Base-by-base conservation (phyloP, 2,888 invertebrate species). In the Sarcophaga carnaria region DNA sequence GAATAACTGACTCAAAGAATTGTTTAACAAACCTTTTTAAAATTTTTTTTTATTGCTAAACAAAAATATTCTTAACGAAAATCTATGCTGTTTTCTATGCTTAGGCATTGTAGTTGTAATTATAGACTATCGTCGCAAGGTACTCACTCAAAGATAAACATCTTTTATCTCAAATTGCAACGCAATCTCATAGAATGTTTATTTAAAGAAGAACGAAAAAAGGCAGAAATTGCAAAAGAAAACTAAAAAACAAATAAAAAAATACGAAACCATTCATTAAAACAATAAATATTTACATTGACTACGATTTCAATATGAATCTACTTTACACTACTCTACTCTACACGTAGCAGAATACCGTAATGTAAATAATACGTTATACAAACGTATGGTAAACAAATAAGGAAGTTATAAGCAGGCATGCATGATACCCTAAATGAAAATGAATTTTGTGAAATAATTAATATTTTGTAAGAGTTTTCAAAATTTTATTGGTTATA, bases 251-350 rank as follows among this genome's bases (percentile, higher is more conserved):
- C 63, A 49, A 64, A 70, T 49, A 37, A 37, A 2, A 37, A 37
- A 37, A 37, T 8, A 37, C 8, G 37, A 8, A 37, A 76, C 63
- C 71, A 76, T 80, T 71, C 54, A 80, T 76, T 77, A 80, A 72
- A 45, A n/a, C 14, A 76, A 72, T 67, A 80, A 85, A 80, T 80
- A 76, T 84, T 84, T 80, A 76, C 84, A 60, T 71, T 79, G 54
- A 17, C 70, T 78, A 82, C 64, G 66, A 71, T 82, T 79, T 82
- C 66, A 66, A 79, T 75, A 79, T 54, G 54, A 54, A 4, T 37
- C 2, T 54, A 54, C 14, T 12, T 14, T 12, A 54, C 54, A 0
- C 11, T 54, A 14, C 54, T 5, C 14, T 54, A 54, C 17, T 0
- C 37, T 8, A 37, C 10, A 37, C 37, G 37, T 37, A 37, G 8